Evolutionary conservation across 1,140 invertebrate genomes (phyloP).

Genomic region (Ctenoplectra terminalis): DNA sequence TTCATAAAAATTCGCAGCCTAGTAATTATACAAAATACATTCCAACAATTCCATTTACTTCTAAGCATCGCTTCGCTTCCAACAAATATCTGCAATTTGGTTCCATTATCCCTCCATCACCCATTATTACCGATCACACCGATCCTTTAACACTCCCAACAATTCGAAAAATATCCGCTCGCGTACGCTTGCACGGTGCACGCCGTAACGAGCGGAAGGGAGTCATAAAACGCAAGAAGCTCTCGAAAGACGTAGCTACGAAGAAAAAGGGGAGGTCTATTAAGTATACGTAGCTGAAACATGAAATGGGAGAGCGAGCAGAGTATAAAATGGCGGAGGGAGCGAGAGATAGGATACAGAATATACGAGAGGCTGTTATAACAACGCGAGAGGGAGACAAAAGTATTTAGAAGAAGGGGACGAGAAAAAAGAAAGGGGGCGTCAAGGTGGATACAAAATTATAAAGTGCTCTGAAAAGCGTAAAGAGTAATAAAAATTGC

Average conservation of each 20-base stretch:
- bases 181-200: not conserved
- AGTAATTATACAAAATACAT: too few relatives aligned
- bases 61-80: too few relatives aligned
- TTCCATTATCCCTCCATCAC: too few relatives aligned
- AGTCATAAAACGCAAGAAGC: not conserved
- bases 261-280: not conserved
- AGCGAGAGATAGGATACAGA: not conserved
- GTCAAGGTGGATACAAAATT: slow-evolving; percentile 28
- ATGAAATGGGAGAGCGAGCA: not conserved
- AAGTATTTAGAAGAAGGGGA: not conserved
- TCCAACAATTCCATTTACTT: too few relatives aligned
- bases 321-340: not conserved
- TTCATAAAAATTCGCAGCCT: too few relatives aligned
- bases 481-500: slow-evolving; percentile 5
- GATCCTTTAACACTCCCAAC: not conserved
- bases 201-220: not conserved
- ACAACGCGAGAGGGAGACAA: not conserved
- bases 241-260: too few relatives aligned
- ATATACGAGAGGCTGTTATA: not conserved
- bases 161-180: not conserved
- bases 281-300: not conserved
- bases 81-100: too few relatives aligned
- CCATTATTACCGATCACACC: not conserved
- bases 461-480: not conserved
- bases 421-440: not conserved